Base-by-base conservation (phyloP, 2,113 vertebrate species). In the Melanotaenia duboulayi region DNA sequence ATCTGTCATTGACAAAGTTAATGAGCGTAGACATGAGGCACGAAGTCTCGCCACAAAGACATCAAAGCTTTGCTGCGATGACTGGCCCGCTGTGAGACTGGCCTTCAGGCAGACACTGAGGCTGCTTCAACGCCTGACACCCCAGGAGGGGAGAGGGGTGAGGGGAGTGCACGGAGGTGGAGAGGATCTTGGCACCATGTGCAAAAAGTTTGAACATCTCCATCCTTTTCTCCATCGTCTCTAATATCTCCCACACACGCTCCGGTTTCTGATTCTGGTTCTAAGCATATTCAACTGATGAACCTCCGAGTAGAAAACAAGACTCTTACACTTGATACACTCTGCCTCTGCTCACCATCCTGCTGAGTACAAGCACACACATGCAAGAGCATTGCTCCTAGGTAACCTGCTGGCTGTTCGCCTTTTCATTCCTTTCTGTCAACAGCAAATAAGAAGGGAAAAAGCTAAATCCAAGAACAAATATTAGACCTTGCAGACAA, bases 401-500 rank as follows among this genome's bases (percentile, higher is more conserved):
- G 83, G 91, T 92, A 90, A 94, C 92, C 83, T 54, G 22, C 73
- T 84, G 84, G 85, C 84, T 82, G 88, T 89, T 78, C 87, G 86
- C 83, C 88, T 90, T 89, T 91, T 91, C 88, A 85, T 91, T 91
- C 74, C 71, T 83, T 74, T 92, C 68, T 87, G 79, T 90, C 89
- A 92, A 91, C 80, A 90, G 67, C 71, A 85, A 93, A 89, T 85
- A 92, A 79, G 84, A 78, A 63, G 77, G 71, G 85, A 79, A 86
- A 85, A 90, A 80, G 82, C 81, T 77, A 89, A 92, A 91, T 92
- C 92, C 81, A 59, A 85, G 65, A 71, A 82, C 87, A 93, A 95
- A 95, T 93, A 94, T 94, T 94, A 89, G 91, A 87, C 68, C 7
- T 67, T 24, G 67, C 25, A 84, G 83, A 92, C 91, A 93, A 93